Percentiles rank a stretch among this genome's conserved stretches.
phyloP scores from a whole-genome alignment of 2,113 vertebrate genomes.

The Melanerpes aurifrons region DNA sequence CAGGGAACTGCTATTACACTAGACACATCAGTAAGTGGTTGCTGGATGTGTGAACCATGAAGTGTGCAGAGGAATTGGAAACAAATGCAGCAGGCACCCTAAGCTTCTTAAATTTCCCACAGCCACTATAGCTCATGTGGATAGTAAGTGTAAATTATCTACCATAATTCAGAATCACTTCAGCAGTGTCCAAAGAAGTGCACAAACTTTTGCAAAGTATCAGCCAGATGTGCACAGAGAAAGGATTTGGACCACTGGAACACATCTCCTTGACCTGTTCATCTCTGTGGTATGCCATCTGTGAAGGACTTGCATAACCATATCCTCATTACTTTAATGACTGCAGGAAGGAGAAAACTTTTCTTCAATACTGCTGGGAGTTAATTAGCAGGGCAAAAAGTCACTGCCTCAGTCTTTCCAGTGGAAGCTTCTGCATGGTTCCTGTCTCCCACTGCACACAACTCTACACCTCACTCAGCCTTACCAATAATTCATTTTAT shows the following conservation, averaged over 20 bases:
- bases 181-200: neutral
- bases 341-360: neutral
- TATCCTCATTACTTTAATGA: neutral
- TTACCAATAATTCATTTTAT: neutral
- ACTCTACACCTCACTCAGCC: neutral
- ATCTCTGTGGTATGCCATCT: neutral
- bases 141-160: neutral
- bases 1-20: too few species aligned
- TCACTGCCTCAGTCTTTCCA: neutral
- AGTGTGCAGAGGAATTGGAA: neutral
- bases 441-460: neutral
- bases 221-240: neutral
- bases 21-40: neutral
- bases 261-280: neutral
- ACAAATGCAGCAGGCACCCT: neutral
- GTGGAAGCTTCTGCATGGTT: neutral
- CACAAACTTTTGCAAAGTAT: neutral
- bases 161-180: neutral
- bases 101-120: neutral
- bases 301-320: conserved; percentile 1
- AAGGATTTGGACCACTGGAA: neutral
- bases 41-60: neutral
- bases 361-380: neutral
- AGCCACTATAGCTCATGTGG: neutral
- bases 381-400: conserved; percentile 19